These are phyloP conservation scores for Drosophila acutilabella DNA, from an alignment of 2,888 invertebrate genomes.

Conservation along the genomic window DNA sequence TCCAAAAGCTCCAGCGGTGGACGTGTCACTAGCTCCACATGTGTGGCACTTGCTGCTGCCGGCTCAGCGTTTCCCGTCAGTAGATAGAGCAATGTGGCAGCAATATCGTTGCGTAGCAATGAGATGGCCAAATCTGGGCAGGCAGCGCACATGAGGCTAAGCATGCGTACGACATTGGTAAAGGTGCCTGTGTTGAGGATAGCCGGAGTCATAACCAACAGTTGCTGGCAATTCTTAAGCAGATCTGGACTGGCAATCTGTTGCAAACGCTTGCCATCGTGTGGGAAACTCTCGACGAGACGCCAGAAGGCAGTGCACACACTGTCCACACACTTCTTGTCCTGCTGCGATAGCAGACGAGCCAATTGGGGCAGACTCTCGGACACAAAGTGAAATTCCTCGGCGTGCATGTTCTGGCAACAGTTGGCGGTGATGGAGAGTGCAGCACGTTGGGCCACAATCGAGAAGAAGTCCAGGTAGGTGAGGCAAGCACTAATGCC, in stretches of 20 bases:
- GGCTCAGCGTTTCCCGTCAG: constrained; percentile 94
- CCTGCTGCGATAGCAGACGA: constrained; percentile 92
- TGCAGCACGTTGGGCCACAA: constrained; percentile 98
- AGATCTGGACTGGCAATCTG: constrained; percentile 96
- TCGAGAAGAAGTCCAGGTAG: constrained; percentile 99
- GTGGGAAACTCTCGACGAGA: constrained; percentile 97
- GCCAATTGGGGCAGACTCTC: constrained; percentile 95
- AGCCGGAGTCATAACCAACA: constrained; percentile 97
- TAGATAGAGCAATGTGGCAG: constrained; percentile 96
- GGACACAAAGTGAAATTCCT: constrained; percentile 96
- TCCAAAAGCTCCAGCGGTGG: constrained; percentile 98
- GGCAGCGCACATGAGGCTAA: constrained; percentile 97
- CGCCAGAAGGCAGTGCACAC: constrained; percentile 98
- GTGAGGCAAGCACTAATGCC: constrained; percentile 98
- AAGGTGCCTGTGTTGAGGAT: constrained; percentile 97
- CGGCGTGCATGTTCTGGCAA: constrained; percentile 96
- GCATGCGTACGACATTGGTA: constrained; percentile 97
- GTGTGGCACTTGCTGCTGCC: constrained; percentile 79
- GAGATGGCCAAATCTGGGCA: constrained; percentile 97
- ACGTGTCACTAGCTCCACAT: constrained; percentile 94
- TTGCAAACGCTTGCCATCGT: constrained; percentile 94
- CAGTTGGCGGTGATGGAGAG: constrained; percentile 99
- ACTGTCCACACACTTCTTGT: constrained; percentile 99
- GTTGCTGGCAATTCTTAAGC: constrained; percentile 95
- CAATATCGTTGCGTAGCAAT: constrained; percentile 96